Base-by-base conservation (phyloP, 2,888 invertebrate genomes). In the Watsonalla cultraria region DNA sequence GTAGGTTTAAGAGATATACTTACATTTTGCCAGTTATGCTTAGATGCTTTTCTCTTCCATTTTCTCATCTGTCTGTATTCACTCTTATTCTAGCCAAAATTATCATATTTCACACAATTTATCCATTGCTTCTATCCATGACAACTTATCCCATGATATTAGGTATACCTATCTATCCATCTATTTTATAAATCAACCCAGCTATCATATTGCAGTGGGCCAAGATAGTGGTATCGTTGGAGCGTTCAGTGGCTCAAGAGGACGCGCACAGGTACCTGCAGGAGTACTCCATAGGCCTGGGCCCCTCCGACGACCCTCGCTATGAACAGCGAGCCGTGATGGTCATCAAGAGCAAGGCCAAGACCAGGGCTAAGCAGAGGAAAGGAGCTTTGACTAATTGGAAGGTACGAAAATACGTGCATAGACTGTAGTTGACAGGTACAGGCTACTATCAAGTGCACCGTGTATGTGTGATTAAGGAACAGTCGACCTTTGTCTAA, bases 341-440 rank as follows among this genome's bases (percentile, higher is more conserved):
- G 96, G 98, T 99, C 53, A 99, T 99, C 81, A 99, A 99, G 89
- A 96, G 96, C 65, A 98, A 98, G 76, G 96, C 95, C 62, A 99
- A 99, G 86, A 99, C 99, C 0, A 93, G 97, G 60, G 99, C 99
- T 0, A 96, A 96, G 74, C 98, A 99, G 86, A 92, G 99, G 59
- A 99, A 99, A 80, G 98, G 98, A 0, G 99, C 99, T 4, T 94
- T 99, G 2, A 92, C 95, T 52, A 99, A 99, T 81, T 99, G 99
- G 99, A 99, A 99, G 95, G 98, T 97, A 55, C 54, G 57, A n/a
- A 46, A 37, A 47, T 0, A n/a, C 24, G 4, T 24, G 4, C 24
- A 24, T 24, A 24, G 24, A n/a, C n/a, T n/a, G n/a, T n/a, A n/a
- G n/a, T n/a, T n/a, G n/a, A 24, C 24, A 24, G 24, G 24, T 24